Percentiles rank a stretch among this genome's conserved stretches.
These are phyloP conservation scores for Rhinichthys klamathensis DNA, from an alignment of 2,113 vertebrate species.

Conservation along the genomic window DNA sequence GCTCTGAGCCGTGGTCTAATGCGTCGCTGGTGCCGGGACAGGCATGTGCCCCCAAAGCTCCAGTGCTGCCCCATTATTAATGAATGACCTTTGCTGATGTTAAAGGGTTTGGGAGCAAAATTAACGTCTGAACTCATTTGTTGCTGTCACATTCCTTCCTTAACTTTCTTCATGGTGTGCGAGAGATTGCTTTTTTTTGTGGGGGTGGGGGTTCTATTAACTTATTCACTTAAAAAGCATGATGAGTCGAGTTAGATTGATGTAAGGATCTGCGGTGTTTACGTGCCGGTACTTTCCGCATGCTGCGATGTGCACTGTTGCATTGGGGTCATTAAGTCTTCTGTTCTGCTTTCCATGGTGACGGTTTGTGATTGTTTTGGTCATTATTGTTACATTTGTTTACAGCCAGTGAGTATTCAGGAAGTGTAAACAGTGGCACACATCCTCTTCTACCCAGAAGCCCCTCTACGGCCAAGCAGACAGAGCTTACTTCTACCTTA, in stretches of 20 bases:
- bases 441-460: constrained; percentile 27
- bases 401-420: constrained; percentile 30
- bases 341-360: constrained; percentile 28
- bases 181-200: constrained; percentile 19
- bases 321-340: constrained; percentile 8
- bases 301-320: neutral
- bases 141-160: constrained; percentile 57
- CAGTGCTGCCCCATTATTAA: constrained; percentile 63
- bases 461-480: constrained; percentile 40
- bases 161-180: constrained; percentile 34
- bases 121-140: constrained; percentile 64
- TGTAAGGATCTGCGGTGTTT: neutral
- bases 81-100: constrained; percentile 66
- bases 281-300: neutral
- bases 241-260: neutral
- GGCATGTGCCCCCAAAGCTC: constrained; percentile 56
- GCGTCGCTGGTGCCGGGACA: constrained; percentile 56
- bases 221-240: neutral
- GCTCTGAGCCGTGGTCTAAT: constrained; percentile 61
- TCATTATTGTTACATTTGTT: constrained; percentile 46
- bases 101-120: constrained; percentile 62
- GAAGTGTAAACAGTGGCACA: constrained; percentile 45
- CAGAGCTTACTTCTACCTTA: constrained; percentile 45
- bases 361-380: constrained; percentile 45
- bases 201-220: constrained; percentile 5